These are phyloP conservation scores for Glossosoma conforme DNA, from an alignment of 1,140 invertebrate species.

Conservation along the genomic window DNA sequence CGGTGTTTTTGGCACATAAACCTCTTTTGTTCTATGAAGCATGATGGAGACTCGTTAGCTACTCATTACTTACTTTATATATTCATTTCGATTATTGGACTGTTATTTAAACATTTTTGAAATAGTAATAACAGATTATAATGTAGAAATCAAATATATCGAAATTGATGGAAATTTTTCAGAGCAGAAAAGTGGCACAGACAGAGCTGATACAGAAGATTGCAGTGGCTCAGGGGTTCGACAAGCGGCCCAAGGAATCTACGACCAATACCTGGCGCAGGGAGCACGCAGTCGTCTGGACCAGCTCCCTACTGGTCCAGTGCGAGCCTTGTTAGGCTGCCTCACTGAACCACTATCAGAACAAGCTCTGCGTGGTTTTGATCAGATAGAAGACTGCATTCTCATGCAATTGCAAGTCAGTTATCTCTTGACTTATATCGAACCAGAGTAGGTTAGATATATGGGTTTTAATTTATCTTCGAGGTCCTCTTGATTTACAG, in stretches of 20 bases:
- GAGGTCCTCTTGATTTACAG: not conserved
- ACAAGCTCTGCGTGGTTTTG: slow-evolving; percentile 74
- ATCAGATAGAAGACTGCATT: slow-evolving; percentile 71
- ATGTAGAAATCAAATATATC: no score
- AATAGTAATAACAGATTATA: no score
- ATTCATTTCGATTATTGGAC: no score
- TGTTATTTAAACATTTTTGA: no score
- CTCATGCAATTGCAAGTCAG: slow-evolving; percentile 61
- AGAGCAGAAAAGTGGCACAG: no score
- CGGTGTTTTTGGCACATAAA: no score
- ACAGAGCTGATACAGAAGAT: slow-evolving; percentile 43
- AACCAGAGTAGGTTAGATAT: no score
- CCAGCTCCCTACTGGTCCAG: slow-evolving; percentile 57
- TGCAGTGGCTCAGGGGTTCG: slow-evolving; percentile 66
- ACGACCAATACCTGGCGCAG: slow-evolving; percentile 77
- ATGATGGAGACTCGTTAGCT: no score
- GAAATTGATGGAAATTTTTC: no score
- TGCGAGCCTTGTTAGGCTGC: slow-evolving; percentile 59
- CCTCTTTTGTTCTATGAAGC: no score
- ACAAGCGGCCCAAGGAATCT: slow-evolving; percentile 63
- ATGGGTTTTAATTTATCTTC: not conserved
- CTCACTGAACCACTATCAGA: slow-evolving; percentile 56
- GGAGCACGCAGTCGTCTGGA: slow-evolving; percentile 63
- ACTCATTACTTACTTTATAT: no score
- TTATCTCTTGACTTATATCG: no score